A percentile compares a stretch with the other conserved stretches of the same genome.
These are phyloP conservation scores for Psylliodes chrysocephalus DNA, from an alignment of 2,888 invertebrate genomes.

Conservation along the genomic window DNA sequence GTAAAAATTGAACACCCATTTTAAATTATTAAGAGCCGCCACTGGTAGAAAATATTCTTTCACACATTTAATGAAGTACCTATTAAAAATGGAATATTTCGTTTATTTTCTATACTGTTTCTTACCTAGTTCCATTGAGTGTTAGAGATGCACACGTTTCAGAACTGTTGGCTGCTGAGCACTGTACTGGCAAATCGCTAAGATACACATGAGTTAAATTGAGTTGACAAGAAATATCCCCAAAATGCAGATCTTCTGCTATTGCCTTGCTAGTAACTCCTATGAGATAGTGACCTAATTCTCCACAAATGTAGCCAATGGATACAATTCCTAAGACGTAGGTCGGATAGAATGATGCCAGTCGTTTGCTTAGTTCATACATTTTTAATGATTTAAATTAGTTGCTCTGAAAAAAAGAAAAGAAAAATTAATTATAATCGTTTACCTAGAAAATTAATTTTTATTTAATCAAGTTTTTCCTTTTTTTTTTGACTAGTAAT, in stretches of 20 bases:
- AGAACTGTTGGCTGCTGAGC: conserved; percentile 68
- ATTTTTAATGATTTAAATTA: conserved; percentile 36
- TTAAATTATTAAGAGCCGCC: too few species aligned
- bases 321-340: conserved; percentile 84
- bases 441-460: too few species aligned
- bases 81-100: too few species aligned
- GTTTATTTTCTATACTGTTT: too few species aligned
- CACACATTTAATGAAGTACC: too few species aligned
- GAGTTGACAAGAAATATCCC: conserved; percentile 85
- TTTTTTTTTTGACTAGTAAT: too few species aligned
- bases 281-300: conserved; percentile 88
- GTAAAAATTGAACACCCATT: too few species aligned
- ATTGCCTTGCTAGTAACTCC: conserved; percentile 90
- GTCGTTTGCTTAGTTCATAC: conserved; percentile 66
- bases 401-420: background rate
- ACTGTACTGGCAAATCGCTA: conserved; percentile 67
- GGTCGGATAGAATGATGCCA: conserved; percentile 78
- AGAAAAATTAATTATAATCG: too few species aligned
- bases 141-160: conserved; percentile 69
- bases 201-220: conserved; percentile 71
- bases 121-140: conserved; percentile 72
- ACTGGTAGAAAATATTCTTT: too few species aligned
- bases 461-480: too few species aligned
- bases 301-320: conserved; percentile 85
- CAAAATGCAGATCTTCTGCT: conserved; percentile 85